A percentile compares a stretch with the other conserved stretches of the same genome.
Evolutionary conservation across 2,888 invertebrate species (phyloP).

Genomic region (Cosmopolites sordidus): DNA sequence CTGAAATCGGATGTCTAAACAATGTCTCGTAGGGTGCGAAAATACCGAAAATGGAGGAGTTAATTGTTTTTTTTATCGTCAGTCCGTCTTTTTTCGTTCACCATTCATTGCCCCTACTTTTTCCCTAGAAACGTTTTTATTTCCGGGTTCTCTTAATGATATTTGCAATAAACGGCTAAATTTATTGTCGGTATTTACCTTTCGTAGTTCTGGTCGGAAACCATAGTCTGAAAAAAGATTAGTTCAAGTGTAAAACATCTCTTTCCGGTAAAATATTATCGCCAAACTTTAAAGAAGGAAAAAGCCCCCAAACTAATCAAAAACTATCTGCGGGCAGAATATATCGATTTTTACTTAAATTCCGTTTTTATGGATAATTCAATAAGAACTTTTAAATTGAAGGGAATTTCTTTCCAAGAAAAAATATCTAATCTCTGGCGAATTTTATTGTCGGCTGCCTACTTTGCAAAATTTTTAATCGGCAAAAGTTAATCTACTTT

Average conservation of each 20-base stretch:
- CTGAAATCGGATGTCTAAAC: constrained; percentile 24
- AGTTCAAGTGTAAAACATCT: not conserved
- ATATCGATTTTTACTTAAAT: constrained; percentile 16
- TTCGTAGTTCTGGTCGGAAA: no score
- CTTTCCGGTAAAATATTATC: constrained; percentile 4
- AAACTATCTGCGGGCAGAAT: constrained; percentile 11
- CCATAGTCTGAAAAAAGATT: no score
- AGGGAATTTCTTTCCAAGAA: constrained; percentile 10
- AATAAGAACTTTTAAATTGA: constrained; percentile 20
- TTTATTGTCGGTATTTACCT: constrained; percentile 13
- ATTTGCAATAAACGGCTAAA: constrained; percentile 15
- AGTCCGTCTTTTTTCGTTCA: constrained; percentile 19
- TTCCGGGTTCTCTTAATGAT: constrained; percentile 17
- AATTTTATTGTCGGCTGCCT: constrained; percentile 9
- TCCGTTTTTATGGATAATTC: constrained; percentile 17
- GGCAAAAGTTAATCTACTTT: constrained; percentile 9
- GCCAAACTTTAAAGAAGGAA: constrained; percentile 7
- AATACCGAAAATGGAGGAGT: constrained; percentile 25
- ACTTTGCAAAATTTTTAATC: constrained; percentile 7
- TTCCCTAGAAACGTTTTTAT: constrained; percentile 19
- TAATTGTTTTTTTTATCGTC: constrained; percentile 26
- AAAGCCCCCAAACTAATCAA: constrained; percentile 10
- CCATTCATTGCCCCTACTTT: constrained; percentile 17
- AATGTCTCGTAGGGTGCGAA: constrained; percentile 22
- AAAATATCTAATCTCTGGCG: constrained; percentile 4